A percentile compares a stretch with the other conserved stretches of the same genome.
Evolutionary conservation across 2,797 vertebrate genomes (phyloP).

Genomic region (Neosilurus hyrtlii): DNA sequence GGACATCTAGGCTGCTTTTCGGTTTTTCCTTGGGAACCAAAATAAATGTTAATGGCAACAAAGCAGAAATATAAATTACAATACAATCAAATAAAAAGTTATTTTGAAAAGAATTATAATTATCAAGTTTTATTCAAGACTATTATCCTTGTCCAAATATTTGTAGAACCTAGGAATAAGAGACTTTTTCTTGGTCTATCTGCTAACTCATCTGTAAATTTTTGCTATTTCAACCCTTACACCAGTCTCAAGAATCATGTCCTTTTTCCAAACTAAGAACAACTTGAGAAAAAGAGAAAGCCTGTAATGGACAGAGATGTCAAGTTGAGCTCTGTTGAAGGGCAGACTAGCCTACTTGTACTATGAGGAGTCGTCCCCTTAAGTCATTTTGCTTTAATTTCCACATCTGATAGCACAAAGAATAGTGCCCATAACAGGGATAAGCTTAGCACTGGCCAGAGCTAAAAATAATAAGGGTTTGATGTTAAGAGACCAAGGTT

Average conservation of each 20-base stretch:
- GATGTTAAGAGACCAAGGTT: slow-evolving; percentile 83
- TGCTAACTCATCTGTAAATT: neutral
- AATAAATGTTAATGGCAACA: neutral
- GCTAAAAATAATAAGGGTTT: slow-evolving; percentile 84
- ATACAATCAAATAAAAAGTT: neutral
- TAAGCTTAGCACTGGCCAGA: slow-evolving; percentile 77
- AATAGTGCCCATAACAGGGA: slow-evolving; percentile 76
- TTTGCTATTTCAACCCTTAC: neutral
- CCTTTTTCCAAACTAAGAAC: slow-evolving; percentile 59
- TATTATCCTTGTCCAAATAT: neutral
- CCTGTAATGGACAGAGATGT: slow-evolving; percentile 63
- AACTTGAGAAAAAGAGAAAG: slow-evolving; percentile 61
- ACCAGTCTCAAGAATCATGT: slow-evolving; percentile 4
- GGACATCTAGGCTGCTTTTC: neutral
- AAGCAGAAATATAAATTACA: neutral
- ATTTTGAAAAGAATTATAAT: too few relatives aligned
- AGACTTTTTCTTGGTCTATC: neutral
- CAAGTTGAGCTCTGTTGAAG: slow-evolving; percentile 77
- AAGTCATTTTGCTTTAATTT: slow-evolving; percentile 85
- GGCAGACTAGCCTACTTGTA: slow-evolving; percentile 80
- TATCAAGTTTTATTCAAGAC: neutral
- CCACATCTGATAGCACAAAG: slow-evolving; percentile 81
- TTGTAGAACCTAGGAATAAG: neutral
- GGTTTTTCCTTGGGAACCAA: neutral
- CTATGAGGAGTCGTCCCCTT: slow-evolving; percentile 77